Evolutionary conservation across 2,113 vertebrate genomes (phyloP).

Genomic region (Bubo scandiacus): DNA sequence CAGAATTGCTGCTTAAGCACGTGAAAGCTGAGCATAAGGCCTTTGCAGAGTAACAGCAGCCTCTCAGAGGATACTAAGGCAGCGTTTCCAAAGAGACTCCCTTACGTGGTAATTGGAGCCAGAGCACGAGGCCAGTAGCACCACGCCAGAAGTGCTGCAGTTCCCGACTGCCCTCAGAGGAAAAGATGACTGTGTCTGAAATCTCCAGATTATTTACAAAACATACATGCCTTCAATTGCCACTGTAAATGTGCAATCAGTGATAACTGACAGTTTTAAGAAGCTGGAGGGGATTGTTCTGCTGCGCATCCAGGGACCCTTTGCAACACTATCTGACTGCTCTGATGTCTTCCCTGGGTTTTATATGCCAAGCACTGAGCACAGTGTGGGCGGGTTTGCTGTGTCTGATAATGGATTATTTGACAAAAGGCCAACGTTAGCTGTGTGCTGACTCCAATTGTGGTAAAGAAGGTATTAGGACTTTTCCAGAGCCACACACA

Average conservation of each 20-base stretch:
- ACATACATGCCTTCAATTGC: slow-evolving; percentile 27
- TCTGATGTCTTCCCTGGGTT: neutral
- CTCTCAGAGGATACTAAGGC: neutral
- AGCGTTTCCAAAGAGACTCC: slow-evolving; percentile 44
- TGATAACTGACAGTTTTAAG: slow-evolving; percentile 15
- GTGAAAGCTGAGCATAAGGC: neutral
- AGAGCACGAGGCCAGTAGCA: slow-evolving; percentile 42
- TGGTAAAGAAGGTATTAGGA: slow-evolving; percentile 36
- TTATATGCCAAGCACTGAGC: neutral
- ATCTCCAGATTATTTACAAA: slow-evolving; percentile 42
- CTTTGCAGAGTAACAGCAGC: slow-evolving; percentile 12
- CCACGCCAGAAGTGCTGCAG: slow-evolving; percentile 19
- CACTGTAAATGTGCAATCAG: neutral
- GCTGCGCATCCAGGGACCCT: neutral
- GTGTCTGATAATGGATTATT: slow-evolving; percentile 41
- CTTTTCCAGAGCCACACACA: slow-evolving; percentile 36
- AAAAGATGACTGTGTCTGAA: slow-evolving; percentile 4
- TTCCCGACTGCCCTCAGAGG: slow-evolving; percentile 19
- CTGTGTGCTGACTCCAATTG: slow-evolving; percentile 19
- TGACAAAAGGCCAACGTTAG: slow-evolving; percentile 33
- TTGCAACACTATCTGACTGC: neutral
- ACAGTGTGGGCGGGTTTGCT: neutral
- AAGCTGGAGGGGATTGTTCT: neutral
- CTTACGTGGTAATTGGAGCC: slow-evolving; percentile 54
- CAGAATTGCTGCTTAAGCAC: neutral